Evolutionary conservation across 2,113 vertebrate species (phyloP), one percentile per base, ranked within the genome.

Genomic region (Lucifuga dentata): DNA sequence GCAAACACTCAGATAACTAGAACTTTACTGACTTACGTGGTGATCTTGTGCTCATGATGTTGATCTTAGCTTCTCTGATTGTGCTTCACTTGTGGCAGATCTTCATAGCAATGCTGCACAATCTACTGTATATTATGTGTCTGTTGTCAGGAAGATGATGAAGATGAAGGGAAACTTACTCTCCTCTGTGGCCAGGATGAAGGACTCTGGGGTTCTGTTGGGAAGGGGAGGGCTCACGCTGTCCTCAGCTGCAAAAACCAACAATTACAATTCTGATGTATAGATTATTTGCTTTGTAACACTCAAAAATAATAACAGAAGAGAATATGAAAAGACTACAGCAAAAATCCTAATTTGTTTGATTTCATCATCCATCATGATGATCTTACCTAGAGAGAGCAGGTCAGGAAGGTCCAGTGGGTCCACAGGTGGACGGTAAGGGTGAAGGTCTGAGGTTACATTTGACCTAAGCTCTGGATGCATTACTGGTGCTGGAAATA

Each of bases 141-240:
- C 1, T 52, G 32, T 1, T 58, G 3, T 4, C 21, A 55, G 12
- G 7, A 16, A 15, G 20, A 57, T 9, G 7, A 29, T 29, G 26
- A 29, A 29, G 23, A 17, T 16, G 13, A 40, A 9, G 35, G 20
- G 20, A 0, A 1, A 49, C 90, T 93, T 86, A 98, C 96, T 67
- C 7, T 90, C 81, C 43, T 91, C 88, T 41, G 90, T 86, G 50
- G 86, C 84, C 39, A 95, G 53, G 60, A 94, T 11, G 73, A 94
- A 95, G 0, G 95, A 95, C 29, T 94, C 94, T 0, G 87, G 90
- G 5, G 94, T 95, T 90, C 94, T 93, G 73, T 92, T 92, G 60
- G 95, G 94, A 56, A 95, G 76, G 0, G 85, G 81, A 15, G 1
- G 95, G 89, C 43, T 84, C 36, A 61, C 16, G 26, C 23, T 63